Conservation (phyloP, 92 coral and sea anemone genomes). For the Palythoa caribaeorum region DNA sequence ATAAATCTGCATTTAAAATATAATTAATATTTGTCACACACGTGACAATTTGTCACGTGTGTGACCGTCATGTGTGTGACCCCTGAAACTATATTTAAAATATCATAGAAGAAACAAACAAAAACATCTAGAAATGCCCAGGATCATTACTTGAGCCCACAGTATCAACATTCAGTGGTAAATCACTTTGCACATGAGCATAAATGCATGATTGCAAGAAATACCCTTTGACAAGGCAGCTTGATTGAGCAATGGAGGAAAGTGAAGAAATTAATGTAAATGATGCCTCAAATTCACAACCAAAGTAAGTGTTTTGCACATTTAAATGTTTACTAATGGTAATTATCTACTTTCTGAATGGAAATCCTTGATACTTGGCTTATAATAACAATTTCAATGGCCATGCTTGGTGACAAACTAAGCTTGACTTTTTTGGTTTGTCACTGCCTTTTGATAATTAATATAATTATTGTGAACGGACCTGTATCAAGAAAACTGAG, state of each 20-base stretch:
- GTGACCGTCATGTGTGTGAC: slow-evolving; percentile 49
- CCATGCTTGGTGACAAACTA: slow-evolving; percentile 16
- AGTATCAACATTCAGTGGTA: slow-evolving; percentile 32
- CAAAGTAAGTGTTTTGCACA: slow-evolving; percentile 43
- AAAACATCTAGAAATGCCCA: slow-evolving; percentile 12
- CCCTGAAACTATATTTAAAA: slow-evolving; percentile 21
- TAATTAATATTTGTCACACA: slow-evolving; percentile 41
- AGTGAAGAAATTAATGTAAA: slow-evolving; percentile 15
- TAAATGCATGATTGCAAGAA: slow-evolving; percentile 22
- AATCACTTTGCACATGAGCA: slow-evolving; percentile 52
- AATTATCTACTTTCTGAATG: slow-evolving; percentile 3
- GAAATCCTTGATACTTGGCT: background rate
- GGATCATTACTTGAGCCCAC: slow-evolving; percentile 43
- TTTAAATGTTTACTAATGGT: slow-evolving; percentile 10
- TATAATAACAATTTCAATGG: slow-evolving; percentile 1
- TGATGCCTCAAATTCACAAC: slow-evolving; percentile 17
- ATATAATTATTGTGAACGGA: slow-evolving; percentile 13
- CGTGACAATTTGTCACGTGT: slow-evolving; percentile 49
- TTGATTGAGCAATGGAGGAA: slow-evolving; percentile 34
- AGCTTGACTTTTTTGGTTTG: slow-evolving; percentile 15
- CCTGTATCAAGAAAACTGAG: slow-evolving; percentile 16
- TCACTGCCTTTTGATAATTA: slow-evolving; percentile 14
- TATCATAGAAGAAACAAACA: background rate
- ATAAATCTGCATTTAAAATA: slow-evolving; percentile 11
- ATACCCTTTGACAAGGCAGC: slow-evolving; percentile 13